Base-by-base conservation (phyloP, 2,888 invertebrate species). In the Papilio protenor region DNA sequence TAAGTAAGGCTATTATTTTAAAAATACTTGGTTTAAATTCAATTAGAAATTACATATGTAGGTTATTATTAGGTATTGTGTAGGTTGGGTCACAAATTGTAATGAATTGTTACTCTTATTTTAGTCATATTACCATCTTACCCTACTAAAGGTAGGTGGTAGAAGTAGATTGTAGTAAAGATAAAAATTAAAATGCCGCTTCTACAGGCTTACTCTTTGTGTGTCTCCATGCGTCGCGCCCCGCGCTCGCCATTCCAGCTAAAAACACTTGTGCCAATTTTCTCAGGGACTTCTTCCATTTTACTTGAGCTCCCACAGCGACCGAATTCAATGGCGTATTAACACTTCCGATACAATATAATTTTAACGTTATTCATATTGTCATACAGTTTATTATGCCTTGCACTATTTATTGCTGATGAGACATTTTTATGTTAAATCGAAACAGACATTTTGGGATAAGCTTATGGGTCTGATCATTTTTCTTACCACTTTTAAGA, bases 261-360 rank as follows among this genome's bases (percentile, higher is more conserved):
- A 92, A 93, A 94, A 94, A 94, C 94, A 94, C 95, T 95, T 94
- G 94, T 95, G 93, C 95, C 95, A 94, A 95, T 94, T 94, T 94
- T 94, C 92, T 92, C 89, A 89, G 91, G 87, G 92, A 92, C 93
- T 93, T 90, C 91, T 92, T 92, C 93, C 92, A 93, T 92, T 94
- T 93, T 93, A 92, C 92, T 93, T 90, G 91, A 92, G 91, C 92
- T 92, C 89, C 87, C 88, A 86, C 84, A 83, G 81, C 82, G 83
- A 81, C 86, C 84, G 81, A 83, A 82, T 87, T 82, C 86, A 89
- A 90, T 84, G 88, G 81, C 89, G 82, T 88, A 91, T 88, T 84
- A 87, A 83, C 87, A 85, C 82, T 85, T 83, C 81, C 77, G 78
- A 77, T 77, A 75, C 80, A 85, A 87, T 86, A 81, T 82, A 85